Evolutionary conservation across 2,797 vertebrate genomes (phyloP).

Genomic region (Anguilla obscura): DNA sequence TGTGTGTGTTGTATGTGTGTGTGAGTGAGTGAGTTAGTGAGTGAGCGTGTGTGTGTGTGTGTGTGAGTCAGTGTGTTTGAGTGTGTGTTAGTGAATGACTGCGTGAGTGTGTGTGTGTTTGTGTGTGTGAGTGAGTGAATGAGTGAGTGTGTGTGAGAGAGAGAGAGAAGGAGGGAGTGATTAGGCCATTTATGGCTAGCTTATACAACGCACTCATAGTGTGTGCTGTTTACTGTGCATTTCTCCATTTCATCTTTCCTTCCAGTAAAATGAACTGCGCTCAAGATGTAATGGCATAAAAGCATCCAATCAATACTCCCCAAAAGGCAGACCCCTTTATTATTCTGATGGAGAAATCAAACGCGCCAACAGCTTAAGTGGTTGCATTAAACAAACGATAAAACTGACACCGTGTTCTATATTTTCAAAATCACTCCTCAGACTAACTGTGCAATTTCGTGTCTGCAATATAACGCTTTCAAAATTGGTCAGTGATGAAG

Average conservation of each 20-base stretch:
- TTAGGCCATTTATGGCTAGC: not conserved
- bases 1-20: no score
- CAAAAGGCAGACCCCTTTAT: slow-evolving; percentile 2
- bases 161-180: not conserved
- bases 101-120: not conserved
- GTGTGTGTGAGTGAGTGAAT: not conserved
- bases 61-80: no score
- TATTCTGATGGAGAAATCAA: slow-evolving; percentile 14
- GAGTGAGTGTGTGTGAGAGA: not conserved
- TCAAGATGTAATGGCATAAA: not conserved
- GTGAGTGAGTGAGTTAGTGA: no score
- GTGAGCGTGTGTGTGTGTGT: no score
- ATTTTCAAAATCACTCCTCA: not conserved
- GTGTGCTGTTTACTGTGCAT: not conserved
- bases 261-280: not conserved
- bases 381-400: not conserved
- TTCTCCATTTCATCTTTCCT: not conserved
- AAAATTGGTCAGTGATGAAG: not conserved
- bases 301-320: slow-evolving; percentile 11
- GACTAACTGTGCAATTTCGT: not conserved
- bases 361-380: not conserved
- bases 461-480: not conserved
- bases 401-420: not conserved
- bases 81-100: not conserved
- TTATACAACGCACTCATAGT: not conserved